Conservation (phyloP, 2,888 invertebrate genomes). For the Aphodius sticticus region DNA sequence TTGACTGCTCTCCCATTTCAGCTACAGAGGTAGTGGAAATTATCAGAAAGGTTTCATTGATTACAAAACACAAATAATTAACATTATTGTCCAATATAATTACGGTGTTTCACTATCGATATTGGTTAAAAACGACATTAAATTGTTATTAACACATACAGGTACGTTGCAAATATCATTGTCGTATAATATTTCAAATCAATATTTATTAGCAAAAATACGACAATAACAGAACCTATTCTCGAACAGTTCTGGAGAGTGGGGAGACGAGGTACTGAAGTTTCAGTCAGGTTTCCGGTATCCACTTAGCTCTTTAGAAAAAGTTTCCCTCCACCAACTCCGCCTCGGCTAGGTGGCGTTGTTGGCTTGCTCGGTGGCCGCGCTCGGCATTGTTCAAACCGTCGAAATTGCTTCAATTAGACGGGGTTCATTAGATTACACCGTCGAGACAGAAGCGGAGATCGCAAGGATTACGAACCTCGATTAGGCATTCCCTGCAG, state of each 20-base stretch:
- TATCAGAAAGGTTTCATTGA: too few species aligned
- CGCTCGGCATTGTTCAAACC: neutral
- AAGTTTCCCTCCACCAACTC: neutral
- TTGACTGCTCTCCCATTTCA: too few species aligned
- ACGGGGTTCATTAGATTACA: conserved; percentile 4
- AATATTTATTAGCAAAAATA: neutral
- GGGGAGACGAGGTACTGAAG: neutral
- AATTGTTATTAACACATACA: too few species aligned
- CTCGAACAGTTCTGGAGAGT: neutral
- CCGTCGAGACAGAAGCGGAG: neutral
- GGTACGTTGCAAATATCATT: too few species aligned
- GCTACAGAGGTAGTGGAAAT: too few species aligned
- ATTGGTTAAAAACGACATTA: too few species aligned
- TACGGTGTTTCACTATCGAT: too few species aligned
- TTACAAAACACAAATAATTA: too few species aligned
- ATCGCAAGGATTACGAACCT: neutral
- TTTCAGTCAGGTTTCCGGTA: neutral
- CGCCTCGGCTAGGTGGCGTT: neutral
- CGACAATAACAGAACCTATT: neutral
- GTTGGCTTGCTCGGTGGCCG: neutral
- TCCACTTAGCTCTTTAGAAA: neutral
- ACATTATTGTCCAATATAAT: too few species aligned
- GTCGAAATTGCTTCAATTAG: conserved; percentile 4
- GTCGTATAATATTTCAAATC: too few species aligned
- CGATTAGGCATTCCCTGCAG: conserved; percentile 4